Evolutionary conservation across 2,888 invertebrate genomes (phyloP), one percentile per base, ranked within the genome.

Genomic region (Plebejus argus): DNA sequence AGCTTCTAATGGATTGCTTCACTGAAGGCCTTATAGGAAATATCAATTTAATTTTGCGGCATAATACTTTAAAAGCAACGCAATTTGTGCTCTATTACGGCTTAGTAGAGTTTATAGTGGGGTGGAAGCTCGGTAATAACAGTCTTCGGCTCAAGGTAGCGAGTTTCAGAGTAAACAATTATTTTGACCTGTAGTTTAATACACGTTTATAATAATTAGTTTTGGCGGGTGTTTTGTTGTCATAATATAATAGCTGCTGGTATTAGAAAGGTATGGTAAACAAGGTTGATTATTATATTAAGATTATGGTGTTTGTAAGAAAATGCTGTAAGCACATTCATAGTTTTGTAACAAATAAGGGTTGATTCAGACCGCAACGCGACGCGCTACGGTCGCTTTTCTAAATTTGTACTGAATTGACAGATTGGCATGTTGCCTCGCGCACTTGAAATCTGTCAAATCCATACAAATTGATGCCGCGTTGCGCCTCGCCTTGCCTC

Each of bases 1-100:
- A 77, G 82, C 83, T 82, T 82, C 82, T 80, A 82, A 79, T 78
- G 81, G 81, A 83, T 82, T 82, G 80, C 78, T 76, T 78, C 78
- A 53, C 49, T 12, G 28, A 66, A 66, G 66, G 45, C 53, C 49
- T 28, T 74, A 45, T 12, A 74, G 49, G 49, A 28, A 72, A 72
- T 39, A 72, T 39, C 45, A 53, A 74, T 79, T 79, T 77, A 77
- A 77, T 79, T 76, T 79, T 61, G 49, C 35, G 45, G 23, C 61
- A 12, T 23, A 23, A 74, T 49, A 74, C 66, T 15, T 53, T 28
- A 15, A 28, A 23, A 39, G 20, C 39, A 66, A 66, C 12, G 28
- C 39, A 72, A 72, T 3, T 18, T 74, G 23, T 28, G 7, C 23
- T 74, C 18, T 49, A 20, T 10, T 18, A 49, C 74, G 15, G 28